A percentile compares a stretch with the other conserved stretches of the same genome.
phyloP scores from a whole-genome alignment of 2,797 vertebrate genomes.

The Valencia hispanica region DNA sequence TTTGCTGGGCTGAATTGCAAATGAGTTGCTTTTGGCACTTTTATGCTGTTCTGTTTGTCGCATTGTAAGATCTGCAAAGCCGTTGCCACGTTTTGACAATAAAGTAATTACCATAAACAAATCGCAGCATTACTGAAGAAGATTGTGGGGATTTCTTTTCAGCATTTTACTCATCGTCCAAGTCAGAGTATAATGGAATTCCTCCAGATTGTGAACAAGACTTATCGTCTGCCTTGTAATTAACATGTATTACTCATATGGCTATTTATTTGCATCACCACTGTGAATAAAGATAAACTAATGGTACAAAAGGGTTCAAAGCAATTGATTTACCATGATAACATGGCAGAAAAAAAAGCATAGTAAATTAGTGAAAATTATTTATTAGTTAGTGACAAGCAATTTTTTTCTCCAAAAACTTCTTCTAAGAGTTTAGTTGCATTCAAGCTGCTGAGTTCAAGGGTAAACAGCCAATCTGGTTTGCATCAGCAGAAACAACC shows the following conservation, averaged over 20 bases:
- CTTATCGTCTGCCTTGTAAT: not conserved
- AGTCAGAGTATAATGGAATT: constrained; percentile 25
- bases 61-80: constrained; percentile 52
- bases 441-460: not conserved
- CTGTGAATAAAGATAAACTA: not conserved
- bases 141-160: constrained; percentile 31
- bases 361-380: not conserved
- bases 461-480: not conserved
- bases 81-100: constrained; percentile 50
- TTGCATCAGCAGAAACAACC: not conserved
- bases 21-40: constrained; percentile 55
- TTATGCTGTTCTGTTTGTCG: constrained; percentile 43
- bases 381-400: not conserved
- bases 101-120: constrained; percentile 69
- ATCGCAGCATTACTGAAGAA: constrained; percentile 48
- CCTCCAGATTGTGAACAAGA: constrained; percentile 18
- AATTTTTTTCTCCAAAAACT: no score
- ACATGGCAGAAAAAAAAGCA: not conserved
- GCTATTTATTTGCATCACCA: not conserved
- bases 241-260: not conserved
- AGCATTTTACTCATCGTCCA: constrained; percentile 8
- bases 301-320: not conserved
- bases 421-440: no score
- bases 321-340: not conserved
- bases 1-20: constrained; percentile 42